Percentiles rank a stretch among this genome's conserved stretches.
Conservation (phyloP, 2,797 vertebrate species). For the Enteromius argenteus region DNA sequence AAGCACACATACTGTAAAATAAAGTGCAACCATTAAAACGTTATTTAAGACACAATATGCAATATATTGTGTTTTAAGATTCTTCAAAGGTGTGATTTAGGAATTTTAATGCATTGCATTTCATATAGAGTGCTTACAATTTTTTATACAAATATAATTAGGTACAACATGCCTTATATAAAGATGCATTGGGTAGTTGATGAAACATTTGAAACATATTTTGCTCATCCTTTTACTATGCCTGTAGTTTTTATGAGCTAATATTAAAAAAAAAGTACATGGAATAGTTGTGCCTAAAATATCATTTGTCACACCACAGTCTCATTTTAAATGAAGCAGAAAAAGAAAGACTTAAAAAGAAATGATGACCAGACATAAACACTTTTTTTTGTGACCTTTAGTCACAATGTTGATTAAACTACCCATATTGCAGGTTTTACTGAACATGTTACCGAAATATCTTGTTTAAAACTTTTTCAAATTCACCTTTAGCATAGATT, state of each 20-base stretch:
- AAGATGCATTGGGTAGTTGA: background rate
- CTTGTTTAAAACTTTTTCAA: background rate
- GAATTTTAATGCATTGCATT: background rate
- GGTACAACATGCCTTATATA: background rate
- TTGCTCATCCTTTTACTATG: background rate
- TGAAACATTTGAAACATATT: background rate
- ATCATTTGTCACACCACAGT: fast-evolving
- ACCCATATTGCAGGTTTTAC: background rate
- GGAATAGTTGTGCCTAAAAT: background rate
- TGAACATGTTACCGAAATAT: background rate
- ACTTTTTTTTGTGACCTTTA: background rate
- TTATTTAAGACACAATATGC: background rate
- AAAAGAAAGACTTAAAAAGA: background rate
- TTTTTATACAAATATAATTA: background rate
- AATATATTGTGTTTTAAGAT: background rate
- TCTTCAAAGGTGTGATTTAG: background rate
- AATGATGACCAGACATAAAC: background rate
- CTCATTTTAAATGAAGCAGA: background rate
- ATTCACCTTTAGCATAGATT: background rate
- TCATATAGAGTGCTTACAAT: background rate
- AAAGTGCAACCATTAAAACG: background rate
- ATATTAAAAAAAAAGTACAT: background rate
- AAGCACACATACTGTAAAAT: too few species aligned
- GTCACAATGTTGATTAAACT: background rate
- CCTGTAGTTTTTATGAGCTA: background rate